Evolutionary conservation across 2,797 vertebrate species (phyloP).

Genomic region (Crocidura indochinensis): DNA sequence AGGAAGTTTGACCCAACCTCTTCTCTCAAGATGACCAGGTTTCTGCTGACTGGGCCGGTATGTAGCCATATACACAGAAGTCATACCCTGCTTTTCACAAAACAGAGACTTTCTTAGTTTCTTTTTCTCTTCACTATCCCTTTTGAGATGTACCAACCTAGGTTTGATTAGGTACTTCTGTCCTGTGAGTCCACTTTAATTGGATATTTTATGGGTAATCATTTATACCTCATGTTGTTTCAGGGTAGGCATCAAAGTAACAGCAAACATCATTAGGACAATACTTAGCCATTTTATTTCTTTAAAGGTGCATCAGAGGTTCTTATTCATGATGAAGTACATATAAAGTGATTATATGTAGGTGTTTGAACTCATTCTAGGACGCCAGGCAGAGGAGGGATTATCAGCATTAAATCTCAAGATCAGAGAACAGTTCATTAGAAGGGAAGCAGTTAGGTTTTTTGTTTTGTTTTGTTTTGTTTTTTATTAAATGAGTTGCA

Average conservation of each 20-base stretch:
- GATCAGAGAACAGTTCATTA: not conserved
- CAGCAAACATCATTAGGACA: not conserved
- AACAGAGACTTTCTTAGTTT: no score
- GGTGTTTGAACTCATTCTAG: not conserved
- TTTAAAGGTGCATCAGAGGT: not conserved
- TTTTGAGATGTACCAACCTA: no score
- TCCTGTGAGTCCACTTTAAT: not conserved
- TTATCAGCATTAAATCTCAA: constrained; percentile 11
- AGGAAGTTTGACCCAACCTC: no score
- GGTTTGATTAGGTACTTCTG: no score
- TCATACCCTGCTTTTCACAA: no score
- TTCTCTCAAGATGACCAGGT: no score
- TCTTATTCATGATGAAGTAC: not conserved
- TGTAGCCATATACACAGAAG: no score
- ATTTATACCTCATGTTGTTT: not conserved
- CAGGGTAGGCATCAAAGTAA: not conserved
- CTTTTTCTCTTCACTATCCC: no score
- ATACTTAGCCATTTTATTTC: not conserved
- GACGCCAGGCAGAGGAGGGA: not conserved
- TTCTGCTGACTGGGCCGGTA: no score
- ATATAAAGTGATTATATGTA: not conserved
- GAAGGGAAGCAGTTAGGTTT: not conserved
- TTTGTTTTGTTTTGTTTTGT: no score
- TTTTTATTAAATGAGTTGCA: not conserved
- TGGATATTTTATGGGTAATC: not conserved